Evolutionary conservation across 2,888 invertebrate genomes (phyloP).

Genomic region (Melolontha melolontha): DNA sequence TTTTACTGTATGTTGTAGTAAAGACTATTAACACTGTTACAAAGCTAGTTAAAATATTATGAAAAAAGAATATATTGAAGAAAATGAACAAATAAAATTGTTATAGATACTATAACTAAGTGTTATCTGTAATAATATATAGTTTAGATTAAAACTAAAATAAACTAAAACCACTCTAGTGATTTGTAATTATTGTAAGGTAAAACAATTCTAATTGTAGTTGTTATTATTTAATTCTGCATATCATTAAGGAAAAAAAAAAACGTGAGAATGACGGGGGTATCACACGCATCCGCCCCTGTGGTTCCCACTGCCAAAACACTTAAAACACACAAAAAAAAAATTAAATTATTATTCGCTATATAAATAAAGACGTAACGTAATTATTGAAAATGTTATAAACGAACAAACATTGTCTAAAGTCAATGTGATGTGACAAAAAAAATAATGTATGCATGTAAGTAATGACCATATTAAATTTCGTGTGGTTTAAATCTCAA

Average conservation of each 20-base stretch:
- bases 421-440: constrained; percentile 18
- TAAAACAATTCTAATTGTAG: constrained; percentile 39
- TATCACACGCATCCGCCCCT: constrained; percentile 27
- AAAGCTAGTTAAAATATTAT: constrained; percentile 54
- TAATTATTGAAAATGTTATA: constrained; percentile 18
- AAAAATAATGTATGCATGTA: constrained; percentile 33
- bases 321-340: constrained; percentile 6
- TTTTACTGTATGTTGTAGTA: constrained; percentile 45
- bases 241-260: constrained; percentile 33
- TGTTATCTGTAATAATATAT: constrained; percentile 67
- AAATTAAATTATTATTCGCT: constrained; percentile 41
- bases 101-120: constrained; percentile 65
- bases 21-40: constrained; percentile 49
- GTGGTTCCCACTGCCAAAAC: constrained; percentile 41
- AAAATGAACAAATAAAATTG: constrained; percentile 61
- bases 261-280: constrained; percentile 31
- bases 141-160: constrained; percentile 65
- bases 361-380: constrained; percentile 39
- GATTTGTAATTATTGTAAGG: constrained; percentile 49
- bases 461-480: constrained; percentile 52
- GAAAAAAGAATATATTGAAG: constrained; percentile 57
- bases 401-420: constrained; percentile 21
- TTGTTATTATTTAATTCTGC: constrained; percentile 37
- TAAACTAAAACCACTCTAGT: constrained; percentile 46
- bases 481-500: constrained; percentile 43